phyloP scores from a whole-genome alignment of 2,888 invertebrate species.

The Hymenopus coronatus region DNA sequence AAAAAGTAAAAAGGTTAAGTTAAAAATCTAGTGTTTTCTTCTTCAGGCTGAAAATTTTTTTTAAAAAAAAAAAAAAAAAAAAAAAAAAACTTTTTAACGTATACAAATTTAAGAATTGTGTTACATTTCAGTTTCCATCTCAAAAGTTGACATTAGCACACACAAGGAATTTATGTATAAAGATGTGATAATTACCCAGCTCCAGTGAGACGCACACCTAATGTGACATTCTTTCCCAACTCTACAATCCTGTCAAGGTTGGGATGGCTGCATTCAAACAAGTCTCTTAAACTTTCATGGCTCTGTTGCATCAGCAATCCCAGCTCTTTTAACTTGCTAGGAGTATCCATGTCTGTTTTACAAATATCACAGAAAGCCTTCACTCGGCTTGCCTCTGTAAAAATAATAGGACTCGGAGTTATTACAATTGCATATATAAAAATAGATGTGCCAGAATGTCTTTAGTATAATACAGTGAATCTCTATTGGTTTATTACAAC shows the following conservation, averaged over 20 bases:
- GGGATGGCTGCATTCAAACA: constrained; percentile 92
- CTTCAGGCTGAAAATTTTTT: too few species aligned
- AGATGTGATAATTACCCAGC: constrained; percentile 64
- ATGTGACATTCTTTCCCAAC: constrained; percentile 63
- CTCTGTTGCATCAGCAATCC: constrained; percentile 86
- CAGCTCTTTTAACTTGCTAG: constrained; percentile 54
- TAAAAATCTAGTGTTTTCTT: too few species aligned
- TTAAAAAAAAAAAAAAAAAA: too few species aligned
- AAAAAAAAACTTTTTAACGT: too few species aligned
- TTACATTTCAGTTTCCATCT: too few species aligned
- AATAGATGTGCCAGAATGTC: too few species aligned
- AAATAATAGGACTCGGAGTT: not conserved
- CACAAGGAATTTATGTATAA: not conserved
- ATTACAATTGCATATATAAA: too few species aligned
- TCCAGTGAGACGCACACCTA: constrained; percentile 92
- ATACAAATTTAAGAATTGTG: too few species aligned
- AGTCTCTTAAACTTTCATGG: constrained; percentile 76
- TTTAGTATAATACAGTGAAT: too few species aligned
- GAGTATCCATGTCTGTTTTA: constrained; percentile 39
- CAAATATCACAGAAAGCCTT: constrained; percentile 69
- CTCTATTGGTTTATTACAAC: too few species aligned
- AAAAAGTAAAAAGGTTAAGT: too few species aligned
- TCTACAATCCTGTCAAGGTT: constrained; percentile 80
- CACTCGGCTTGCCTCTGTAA: constrained; percentile 82
- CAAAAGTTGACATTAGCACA: too few species aligned